A percentile compares a stretch with the other conserved stretches of the same genome.
Evolutionary conservation across 2,797 vertebrate genomes (phyloP).

Genomic region (Peromyscus aztecus): DNA sequence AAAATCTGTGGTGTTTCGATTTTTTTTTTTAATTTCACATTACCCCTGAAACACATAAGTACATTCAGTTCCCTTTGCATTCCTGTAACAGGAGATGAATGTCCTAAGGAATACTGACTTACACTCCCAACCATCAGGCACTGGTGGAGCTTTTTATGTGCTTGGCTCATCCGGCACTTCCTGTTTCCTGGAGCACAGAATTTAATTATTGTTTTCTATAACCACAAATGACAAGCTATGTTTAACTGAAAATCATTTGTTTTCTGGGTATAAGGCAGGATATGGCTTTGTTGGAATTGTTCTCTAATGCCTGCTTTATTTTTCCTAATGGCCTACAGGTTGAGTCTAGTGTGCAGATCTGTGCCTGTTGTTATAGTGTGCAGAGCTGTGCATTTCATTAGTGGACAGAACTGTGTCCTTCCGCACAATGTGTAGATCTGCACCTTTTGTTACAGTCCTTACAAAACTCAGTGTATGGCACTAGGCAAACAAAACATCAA

Average conservation of each 20-base stretch:
- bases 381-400: background rate
- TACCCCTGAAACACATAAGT: background rate
- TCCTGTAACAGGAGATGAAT: constrained; percentile 23
- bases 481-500: constrained; percentile 46
- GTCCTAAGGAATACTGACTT: background rate
- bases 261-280: constrained; percentile 39
- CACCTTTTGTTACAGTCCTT: constrained; percentile 41
- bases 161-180: constrained; percentile 59
- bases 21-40: background rate
- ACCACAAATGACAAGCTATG: constrained; percentile 66
- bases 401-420: background rate
- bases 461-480: background rate
- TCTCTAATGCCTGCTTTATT: constrained; percentile 17
- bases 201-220: constrained; percentile 78
- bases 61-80: background rate
- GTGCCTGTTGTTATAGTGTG: constrained; percentile 29
- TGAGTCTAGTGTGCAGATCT: constrained; percentile 2
- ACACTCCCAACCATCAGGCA: background rate
- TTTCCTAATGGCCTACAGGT: constrained; percentile 43
- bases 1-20: background rate
- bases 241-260: constrained; percentile 65
- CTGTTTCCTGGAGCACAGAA: constrained; percentile 68
- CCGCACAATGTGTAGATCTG: background rate
- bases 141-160: background rate
- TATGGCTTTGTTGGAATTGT: constrained; percentile 54